A percentile compares a stretch with the other conserved stretches of the same genome.
Evolutionary conservation across 2,113 vertebrate species (phyloP).

Genomic region (Uria lomvia): DNA sequence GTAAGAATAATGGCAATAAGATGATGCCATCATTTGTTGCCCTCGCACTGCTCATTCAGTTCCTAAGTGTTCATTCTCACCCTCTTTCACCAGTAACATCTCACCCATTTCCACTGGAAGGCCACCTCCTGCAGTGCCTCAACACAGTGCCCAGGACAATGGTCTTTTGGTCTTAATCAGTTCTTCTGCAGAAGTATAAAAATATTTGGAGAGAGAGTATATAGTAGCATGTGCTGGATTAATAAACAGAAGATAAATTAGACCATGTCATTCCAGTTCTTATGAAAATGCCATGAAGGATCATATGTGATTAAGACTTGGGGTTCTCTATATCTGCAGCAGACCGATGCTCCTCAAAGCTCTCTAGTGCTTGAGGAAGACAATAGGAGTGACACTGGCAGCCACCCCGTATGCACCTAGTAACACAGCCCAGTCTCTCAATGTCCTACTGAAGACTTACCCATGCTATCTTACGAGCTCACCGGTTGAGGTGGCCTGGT

Average conservation of each 20-base stretch:
- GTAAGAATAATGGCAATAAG: background rate
- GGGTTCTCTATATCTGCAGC: background rate
- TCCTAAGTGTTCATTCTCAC: background rate
- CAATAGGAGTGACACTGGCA: background rate
- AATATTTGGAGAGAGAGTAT: background rate
- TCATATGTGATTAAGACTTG: background rate
- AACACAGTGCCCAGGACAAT: background rate
- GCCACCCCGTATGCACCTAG: background rate
- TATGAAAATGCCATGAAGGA: background rate
- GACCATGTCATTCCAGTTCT: background rate
- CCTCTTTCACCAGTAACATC: background rate
- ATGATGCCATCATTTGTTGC: background rate
- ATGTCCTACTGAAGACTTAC: background rate
- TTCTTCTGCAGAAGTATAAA: background rate
- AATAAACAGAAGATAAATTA: background rate
- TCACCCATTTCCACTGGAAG: background rate
- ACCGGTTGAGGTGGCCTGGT: background rate
- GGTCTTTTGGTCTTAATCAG: background rate
- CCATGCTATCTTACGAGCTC: accelerated
- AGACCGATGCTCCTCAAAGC: background rate
- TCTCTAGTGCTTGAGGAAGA: background rate
- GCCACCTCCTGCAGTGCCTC: accelerated
- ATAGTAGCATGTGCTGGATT: background rate
- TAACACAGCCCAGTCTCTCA: background rate
- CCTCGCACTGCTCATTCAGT: background rate